Evolutionary conservation across 2,888 invertebrate species (phyloP), one percentile per base, ranked within the genome.

Genomic region (Clostera curtula): DNA sequence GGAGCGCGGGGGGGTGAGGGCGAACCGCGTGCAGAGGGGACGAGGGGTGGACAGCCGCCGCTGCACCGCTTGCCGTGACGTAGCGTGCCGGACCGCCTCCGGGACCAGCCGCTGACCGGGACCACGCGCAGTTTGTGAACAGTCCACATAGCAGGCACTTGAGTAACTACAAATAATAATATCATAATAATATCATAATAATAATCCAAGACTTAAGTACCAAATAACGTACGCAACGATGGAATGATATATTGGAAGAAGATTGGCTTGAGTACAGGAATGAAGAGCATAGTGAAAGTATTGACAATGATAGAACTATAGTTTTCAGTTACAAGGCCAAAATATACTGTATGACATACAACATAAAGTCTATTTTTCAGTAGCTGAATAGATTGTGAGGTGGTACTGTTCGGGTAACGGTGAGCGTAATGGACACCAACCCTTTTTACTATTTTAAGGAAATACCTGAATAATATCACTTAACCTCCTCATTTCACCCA

Each of bases 81-180:
- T 82, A 84, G 3, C 86, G 77, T 88, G 43, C 88, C 59, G 39
- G 34, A 24, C 33, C 62, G 56, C 38, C 85, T 88, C 26, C 36
- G 3, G 19, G 34, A 9, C 36, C 18, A 90, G 89, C 31, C 88
- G 60, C 93, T 2, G 31, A 43, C 1, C 79, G 79, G 11, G 93
- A 68, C 75, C 94, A 92, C 2, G 97, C 97, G 43, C 94, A 87
- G 73, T 96, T 96, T 61, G 91, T 92, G 64, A 92, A 95, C 28
- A 97, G 77, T 0, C 96, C 96, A 28, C 89, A 86, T 6, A 95
- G 62, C 14, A 97, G 73, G 64, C 95, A 93, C 66, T 93, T 93
- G 29, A 95, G 79, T 26, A 85, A 34, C 84, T 84, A 14, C 12
- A 29, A 10, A 24, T 4, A 24, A 12, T 24, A 11, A 3, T 3